Base-by-base conservation (phyloP, 2,113 vertebrate genomes). In the Vulpes vulpes region DNA sequence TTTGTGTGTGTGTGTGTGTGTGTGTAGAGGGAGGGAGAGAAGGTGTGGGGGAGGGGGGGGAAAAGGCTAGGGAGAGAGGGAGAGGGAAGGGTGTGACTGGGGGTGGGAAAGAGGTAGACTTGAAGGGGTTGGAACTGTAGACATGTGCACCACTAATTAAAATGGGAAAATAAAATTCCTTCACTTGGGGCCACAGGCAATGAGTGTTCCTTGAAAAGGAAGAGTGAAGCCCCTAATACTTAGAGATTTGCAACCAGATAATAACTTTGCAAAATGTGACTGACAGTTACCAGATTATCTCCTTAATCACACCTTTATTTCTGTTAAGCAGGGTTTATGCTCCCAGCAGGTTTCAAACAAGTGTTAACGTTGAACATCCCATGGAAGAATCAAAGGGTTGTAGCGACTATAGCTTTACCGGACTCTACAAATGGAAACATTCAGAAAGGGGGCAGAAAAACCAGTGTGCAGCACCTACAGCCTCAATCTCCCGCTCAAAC, bases 281-380 rank as follows among this genome's bases (percentile, higher is more conserved):
- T 98, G 96, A 94, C 91, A 96, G 90, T 97, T 97, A 94, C 67
- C 60, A 87, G 74, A 94, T 86, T 97, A 95, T 62, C n/a, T 98
- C 92, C 97, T 98, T 97, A 98, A 97, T 98, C 95, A 97, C 57
- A 73, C 15, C 97, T 98, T 98, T 97, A 96, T 97, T 98, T 98
- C 95, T 95, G 60, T 97, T 96, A 97, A 91, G 89, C 94, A 96
- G 65, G n/a, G 49, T 60, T 98, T 97, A 95, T n/a, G 95, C 62
- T 95, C 97, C 91, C 96, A 97, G 96, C 93, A 96, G 0, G 0
- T 96, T 98, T 98, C 96, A 97, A 96, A 96, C 25, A 81, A 1
- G 38, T 0, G 2, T 96, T 97, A 97, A 60, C 78, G 55, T 27
- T 96, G 86, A 97, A 64, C 57, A 57, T 95, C 64, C 27, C 95